Evolutionary conservation across 2,888 invertebrate species (phyloP), one percentile per base, ranked within the genome.

Genomic region (Perizoma affinitatum): DNA sequence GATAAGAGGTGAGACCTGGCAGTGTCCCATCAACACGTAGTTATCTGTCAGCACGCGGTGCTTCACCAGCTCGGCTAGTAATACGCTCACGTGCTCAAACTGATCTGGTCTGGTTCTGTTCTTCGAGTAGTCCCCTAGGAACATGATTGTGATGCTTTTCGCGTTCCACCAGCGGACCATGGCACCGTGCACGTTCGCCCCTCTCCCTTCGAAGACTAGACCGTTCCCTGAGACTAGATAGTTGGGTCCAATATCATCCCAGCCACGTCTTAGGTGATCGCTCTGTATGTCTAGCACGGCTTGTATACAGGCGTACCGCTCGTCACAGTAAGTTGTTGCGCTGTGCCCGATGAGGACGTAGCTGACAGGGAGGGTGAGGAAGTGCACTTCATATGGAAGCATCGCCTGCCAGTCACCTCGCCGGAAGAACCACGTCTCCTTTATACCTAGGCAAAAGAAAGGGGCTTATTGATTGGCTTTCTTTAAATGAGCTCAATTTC

Each of bases 331-430:
- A 1, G 67, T 54, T 5, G 67, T 59, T 0, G 79, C 90, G 0
- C 87, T 82, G 68, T 90, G 90, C 0, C 87, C 87, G 46, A 90
- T 79, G 49, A 89, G 70, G 0, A 86, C 88, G 54, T 75, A 69
- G 5, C 75, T 52, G 4, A 90, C 68, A 0, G 90, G 90, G 6
- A 87, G 66, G 1, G 73, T 61, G 9, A 86, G 74, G 63, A 78
- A 82, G 0, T 71, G 71, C 46, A 78, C 67, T 4, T 56, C 65
- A 68, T 86, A 86, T 0, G 80, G 67, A 0, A 78, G 76, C 80
- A 86, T 76, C 10, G 91, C 88, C 67, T 88, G 88, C 90, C 90
- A 91, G 58, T 88, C 84, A 11, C 63, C 81, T 5, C 90, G 86
- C 4, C 88, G 85, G 61, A 90, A 76, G 77, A 86, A 91, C 92